These are phyloP conservation scores for Phymorhynchus buccinoides DNA, from an alignment of 1,140 invertebrate species.

Conservation along the genomic window DNA sequence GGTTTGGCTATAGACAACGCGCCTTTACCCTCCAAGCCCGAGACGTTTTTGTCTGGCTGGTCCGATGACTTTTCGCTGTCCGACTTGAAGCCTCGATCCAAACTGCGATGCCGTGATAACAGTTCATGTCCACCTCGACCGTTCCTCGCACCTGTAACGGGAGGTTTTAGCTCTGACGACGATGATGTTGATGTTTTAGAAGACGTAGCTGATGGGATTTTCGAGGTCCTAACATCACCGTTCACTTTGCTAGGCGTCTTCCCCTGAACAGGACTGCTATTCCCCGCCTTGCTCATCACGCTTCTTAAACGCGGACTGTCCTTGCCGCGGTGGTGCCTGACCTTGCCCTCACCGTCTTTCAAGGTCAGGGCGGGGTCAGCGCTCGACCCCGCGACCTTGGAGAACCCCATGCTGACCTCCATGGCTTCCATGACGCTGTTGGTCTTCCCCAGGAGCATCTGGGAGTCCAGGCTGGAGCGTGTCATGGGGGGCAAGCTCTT, in stretches of 20 bases:
- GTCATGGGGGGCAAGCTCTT: slow-evolving; percentile 45
- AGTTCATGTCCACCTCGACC: not conserved
- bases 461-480: slow-evolving; percentile 72
- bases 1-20: slow-evolving; percentile 68
- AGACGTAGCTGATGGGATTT: not conserved
- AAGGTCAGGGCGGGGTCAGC: slow-evolving; percentile 60
- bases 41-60: slow-evolving; percentile 49
- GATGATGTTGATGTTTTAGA: not conserved
- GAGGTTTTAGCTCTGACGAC: slow-evolving; percentile 24
- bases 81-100: slow-evolving; percentile 35
- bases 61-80: slow-evolving; percentile 44
- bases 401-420: slow-evolving; percentile 71
- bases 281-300: too few species aligned
- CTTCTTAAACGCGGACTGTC: too few species aligned
- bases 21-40: slow-evolving; percentile 64
- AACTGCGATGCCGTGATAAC: slow-evolving; percentile 54
- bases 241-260: not conserved
- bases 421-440: slow-evolving; percentile 76
- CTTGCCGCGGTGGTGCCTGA: not conserved
- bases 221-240: not conserved
- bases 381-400: slow-evolving; percentile 44
- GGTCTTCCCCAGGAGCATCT: slow-evolving; percentile 75
- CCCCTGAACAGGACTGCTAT: not conserved
- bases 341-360: slow-evolving; percentile 64
- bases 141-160: slow-evolving; percentile 8